A percentile compares a stretch with the other conserved stretches of the same genome.
Evolutionary conservation across 2,888 invertebrate species (phyloP).

Genomic region (Orthonevra nobilis): DNA sequence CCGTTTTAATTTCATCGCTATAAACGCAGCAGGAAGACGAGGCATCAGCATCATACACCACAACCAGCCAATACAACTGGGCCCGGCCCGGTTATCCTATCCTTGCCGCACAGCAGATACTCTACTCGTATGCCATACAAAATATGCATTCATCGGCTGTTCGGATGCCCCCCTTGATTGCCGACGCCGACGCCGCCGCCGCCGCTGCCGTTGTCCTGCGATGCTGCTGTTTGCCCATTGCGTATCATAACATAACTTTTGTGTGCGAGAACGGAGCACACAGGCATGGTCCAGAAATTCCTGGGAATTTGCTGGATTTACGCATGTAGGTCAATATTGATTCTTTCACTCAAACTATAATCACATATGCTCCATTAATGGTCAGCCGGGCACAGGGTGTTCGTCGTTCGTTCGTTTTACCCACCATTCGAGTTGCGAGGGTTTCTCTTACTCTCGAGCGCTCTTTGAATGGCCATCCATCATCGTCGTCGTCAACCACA

Average conservation of each 20-base stretch:
- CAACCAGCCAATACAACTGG: constrained; percentile 44
- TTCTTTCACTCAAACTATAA: constrained; percentile 71
- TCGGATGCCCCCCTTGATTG: too few species aligned
- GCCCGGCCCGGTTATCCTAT: constrained; percentile 30
- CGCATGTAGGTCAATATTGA: constrained; percentile 71
- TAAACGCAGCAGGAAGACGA: too few species aligned
- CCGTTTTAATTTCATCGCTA: too few species aligned
- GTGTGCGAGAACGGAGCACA: constrained; percentile 48
- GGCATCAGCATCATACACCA: constrained; percentile 19
- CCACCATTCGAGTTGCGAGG: not conserved
- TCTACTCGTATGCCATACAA: too few species aligned
- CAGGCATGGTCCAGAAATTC: constrained; percentile 60
- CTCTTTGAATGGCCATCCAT: constrained; percentile 59
- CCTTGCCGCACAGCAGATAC: constrained; percentile 27
- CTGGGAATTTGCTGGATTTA: constrained; percentile 69
- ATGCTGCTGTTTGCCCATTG: constrained; percentile 53
- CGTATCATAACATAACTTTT: constrained; percentile 68
- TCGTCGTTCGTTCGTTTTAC: too few species aligned
- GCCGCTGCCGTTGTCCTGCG: constrained; percentile 20
- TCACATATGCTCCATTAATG: constrained; percentile 71
- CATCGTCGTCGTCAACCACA: constrained; percentile 55
- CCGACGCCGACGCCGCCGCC: too few species aligned
- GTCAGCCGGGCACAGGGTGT: constrained; percentile 52
- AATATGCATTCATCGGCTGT: constrained; percentile 32
- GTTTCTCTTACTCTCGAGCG: constrained; percentile 6